Conservation (phyloP, 2,797 vertebrate species). For the Smutsia temminckii region DNA sequence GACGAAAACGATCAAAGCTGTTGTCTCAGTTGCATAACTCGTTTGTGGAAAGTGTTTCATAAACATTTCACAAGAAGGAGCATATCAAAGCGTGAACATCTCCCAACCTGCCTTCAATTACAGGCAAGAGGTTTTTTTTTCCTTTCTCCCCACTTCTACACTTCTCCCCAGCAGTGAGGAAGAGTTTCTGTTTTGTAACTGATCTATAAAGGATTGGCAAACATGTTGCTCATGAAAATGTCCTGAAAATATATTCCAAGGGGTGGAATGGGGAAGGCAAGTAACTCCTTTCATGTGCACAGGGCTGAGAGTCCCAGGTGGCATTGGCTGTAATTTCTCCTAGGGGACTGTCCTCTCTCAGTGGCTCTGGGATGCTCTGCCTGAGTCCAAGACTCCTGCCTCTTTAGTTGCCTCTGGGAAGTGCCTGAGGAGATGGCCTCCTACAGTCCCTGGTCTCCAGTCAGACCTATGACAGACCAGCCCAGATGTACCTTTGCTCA, state of each 20-base stretch:
- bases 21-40: conserved; percentile 85
- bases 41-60: conserved; percentile 90
- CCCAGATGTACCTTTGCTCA: not conserved
- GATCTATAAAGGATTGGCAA: conserved; percentile 83
- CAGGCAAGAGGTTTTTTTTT: conserved; percentile 75
- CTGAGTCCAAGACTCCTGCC: not conserved
- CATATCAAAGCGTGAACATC: conserved; percentile 87
- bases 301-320: not conserved
- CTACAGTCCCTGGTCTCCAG: not conserved
- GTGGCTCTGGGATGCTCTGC: not conserved
- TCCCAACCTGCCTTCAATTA: conserved; percentile 90
- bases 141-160: not conserved
- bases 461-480: not conserved
- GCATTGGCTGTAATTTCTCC: not conserved
- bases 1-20: conserved; percentile 88
- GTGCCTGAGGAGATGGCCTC: not conserved
- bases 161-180: conserved; percentile 83
- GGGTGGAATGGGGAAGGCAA: conserved; percentile 12
- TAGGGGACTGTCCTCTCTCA: not conserved
- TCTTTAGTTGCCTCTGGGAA: not conserved
- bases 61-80: conserved; percentile 90
- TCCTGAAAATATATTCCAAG: conserved; percentile 78
- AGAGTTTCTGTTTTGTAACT: conserved; percentile 85
- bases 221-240: conserved; percentile 71
- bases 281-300: not conserved